A percentile compares a stretch with the other conserved stretches of the same genome.
phyloP scores from a whole-genome alignment of 2,888 invertebrate species.

The Cerastis rubricosa region DNA sequence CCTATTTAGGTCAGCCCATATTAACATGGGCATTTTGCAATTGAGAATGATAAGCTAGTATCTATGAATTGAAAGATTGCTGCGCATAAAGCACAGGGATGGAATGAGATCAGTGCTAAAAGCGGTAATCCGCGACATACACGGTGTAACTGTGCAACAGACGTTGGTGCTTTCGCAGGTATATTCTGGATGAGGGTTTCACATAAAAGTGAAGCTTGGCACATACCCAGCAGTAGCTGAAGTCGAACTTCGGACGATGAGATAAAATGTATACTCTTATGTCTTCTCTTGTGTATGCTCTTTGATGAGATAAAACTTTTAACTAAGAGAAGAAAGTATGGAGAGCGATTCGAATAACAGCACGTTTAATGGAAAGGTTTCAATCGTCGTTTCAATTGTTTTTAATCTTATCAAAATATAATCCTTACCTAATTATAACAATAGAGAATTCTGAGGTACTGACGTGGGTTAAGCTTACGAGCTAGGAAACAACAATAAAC shows the following conservation, averaged over 20 bases:
- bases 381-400: too few species aligned
- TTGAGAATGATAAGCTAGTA: conserved; percentile 55
- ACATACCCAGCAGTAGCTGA: background rate
- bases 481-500: background rate
- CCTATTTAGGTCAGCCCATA: conserved; percentile 49
- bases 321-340: background rate
- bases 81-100: conserved; percentile 54
- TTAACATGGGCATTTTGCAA: conserved; percentile 54
- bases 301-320: background rate
- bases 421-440: background rate
- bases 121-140: background rate
- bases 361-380: too few species aligned
- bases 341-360: background rate
- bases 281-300: too few species aligned
- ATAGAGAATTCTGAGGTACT: background rate
- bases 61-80: conserved; percentile 63
- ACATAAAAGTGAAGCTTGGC: background rate
- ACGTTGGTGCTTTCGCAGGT: too few species aligned
- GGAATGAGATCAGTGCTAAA: conserved; percentile 32
- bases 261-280: too few species aligned
- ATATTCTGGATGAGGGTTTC: background rate
- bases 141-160: background rate
- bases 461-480: background rate
- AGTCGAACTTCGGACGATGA: background rate
- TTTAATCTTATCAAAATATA: too few species aligned